These are phyloP conservation scores for Diglossa cyanea DNA, from an alignment of 2,797 vertebrate species.

Conservation along the genomic window DNA sequence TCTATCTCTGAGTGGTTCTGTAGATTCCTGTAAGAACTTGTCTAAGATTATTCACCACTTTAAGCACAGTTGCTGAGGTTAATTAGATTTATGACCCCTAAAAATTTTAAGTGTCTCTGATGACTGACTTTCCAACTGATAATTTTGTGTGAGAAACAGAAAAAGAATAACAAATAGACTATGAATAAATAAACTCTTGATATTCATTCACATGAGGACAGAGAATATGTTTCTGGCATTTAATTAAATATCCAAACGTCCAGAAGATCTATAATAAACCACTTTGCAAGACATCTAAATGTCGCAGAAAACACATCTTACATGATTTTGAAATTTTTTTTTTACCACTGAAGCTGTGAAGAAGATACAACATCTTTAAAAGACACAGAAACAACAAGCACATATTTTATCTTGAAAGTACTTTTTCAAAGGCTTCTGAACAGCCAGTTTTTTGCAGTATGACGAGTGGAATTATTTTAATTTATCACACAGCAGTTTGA, in stretches of 20 bases:
- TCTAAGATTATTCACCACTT: slow-evolving; percentile 52
- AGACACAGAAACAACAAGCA: slow-evolving; percentile 38
- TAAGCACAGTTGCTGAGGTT: slow-evolving; percentile 70
- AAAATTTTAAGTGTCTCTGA: slow-evolving; percentile 72
- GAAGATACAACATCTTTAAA: slow-evolving; percentile 46
- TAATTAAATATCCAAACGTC: slow-evolving; percentile 78
- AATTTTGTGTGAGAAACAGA: slow-evolving; percentile 68
- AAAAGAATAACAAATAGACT: slow-evolving; percentile 73
- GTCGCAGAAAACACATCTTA: slow-evolving; percentile 69
- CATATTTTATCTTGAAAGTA: slow-evolving; percentile 70
- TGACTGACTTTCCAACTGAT: slow-evolving; percentile 72
- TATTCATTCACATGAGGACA: slow-evolving; percentile 47
- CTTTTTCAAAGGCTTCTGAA: slow-evolving; percentile 63
- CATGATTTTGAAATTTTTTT: background rate
- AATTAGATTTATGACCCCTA: slow-evolving; percentile 77
- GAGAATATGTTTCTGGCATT: slow-evolving; percentile 72
- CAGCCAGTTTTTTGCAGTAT: slow-evolving; percentile 20
- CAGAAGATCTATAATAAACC: slow-evolving; percentile 73
- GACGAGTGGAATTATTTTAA: slow-evolving; percentile 51
- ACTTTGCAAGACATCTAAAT: slow-evolving; percentile 72
- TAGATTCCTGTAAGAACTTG: slow-evolving; percentile 38
- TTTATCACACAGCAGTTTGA: slow-evolving; percentile 37
- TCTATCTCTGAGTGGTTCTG: background rate
- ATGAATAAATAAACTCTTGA: slow-evolving; percentile 63
- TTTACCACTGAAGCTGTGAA: slow-evolving; percentile 31